Evolutionary conservation across 1,140 invertebrate species (phyloP).

Genomic region (Hermetia illucens): DNA sequence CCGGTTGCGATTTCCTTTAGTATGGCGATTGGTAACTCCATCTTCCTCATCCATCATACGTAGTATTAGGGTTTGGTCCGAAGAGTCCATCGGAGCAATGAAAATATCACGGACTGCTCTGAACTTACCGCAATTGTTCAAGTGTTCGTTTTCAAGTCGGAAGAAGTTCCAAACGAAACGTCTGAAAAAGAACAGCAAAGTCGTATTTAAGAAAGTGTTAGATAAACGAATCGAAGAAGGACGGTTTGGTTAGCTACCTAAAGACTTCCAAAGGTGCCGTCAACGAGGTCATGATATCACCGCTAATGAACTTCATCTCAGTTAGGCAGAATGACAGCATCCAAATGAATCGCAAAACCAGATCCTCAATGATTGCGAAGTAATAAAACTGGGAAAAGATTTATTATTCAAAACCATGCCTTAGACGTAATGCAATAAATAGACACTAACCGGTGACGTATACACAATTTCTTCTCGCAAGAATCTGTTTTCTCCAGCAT

Average conservation of each 20-base stretch:
- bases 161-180: slow-evolving; percentile 99
- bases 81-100: slow-evolving; percentile 89
- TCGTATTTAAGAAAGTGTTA: neutral
- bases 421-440: too few relatives aligned
- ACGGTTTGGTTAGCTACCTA: slow-evolving; percentile 42
- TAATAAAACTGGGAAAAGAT: slow-evolving; percentile 62
- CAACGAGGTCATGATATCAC: slow-evolving; percentile 79
- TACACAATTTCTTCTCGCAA: slow-evolving; percentile 66
- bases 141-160: slow-evolving; percentile 97
- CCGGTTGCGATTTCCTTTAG: slow-evolving; percentile 35
- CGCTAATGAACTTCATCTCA: slow-evolving; percentile 63
- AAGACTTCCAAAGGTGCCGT: slow-evolving; percentile 90
- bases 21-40: slow-evolving; percentile 66
- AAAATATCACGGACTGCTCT: slow-evolving; percentile 96
- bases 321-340: slow-evolving; percentile 70
- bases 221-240: neutral
- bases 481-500: slow-evolving; percentile 68
- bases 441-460: slow-evolving; percentile 43
- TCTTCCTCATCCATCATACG: slow-evolving; percentile 93
- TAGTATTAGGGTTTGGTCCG: slow-evolving; percentile 77
- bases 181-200: slow-evolving; percentile 33
- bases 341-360: slow-evolving; percentile 89
- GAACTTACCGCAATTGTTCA: slow-evolving; percentile 99
- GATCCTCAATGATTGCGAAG: slow-evolving; percentile 93
- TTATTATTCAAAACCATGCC: slow-evolving; percentile 8